phyloP scores from a whole-genome alignment of 2,797 vertebrate genomes.

The Anguilla megastoma region DNA sequence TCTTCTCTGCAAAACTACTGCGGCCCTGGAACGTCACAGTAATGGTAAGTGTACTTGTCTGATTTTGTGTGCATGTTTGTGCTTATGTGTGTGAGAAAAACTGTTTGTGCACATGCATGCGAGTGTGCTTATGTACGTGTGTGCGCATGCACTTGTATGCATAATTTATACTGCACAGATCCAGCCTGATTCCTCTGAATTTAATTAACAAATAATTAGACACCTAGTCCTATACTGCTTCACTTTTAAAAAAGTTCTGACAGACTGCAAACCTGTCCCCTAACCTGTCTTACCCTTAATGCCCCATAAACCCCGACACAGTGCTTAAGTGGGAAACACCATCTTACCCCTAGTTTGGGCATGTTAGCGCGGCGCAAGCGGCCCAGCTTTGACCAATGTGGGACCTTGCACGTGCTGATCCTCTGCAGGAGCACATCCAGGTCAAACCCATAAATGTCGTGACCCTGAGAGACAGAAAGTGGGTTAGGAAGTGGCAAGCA shows the following conservation, averaged over 20 bases:
- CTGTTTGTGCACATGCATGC: neutral
- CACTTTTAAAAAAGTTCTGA: neutral
- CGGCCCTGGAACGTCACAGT: conserved; percentile 77
- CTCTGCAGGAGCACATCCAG: conserved; percentile 94
- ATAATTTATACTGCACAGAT: neutral
- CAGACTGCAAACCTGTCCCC: neutral
- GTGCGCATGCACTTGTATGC: neutral
- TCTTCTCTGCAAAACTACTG: conserved; percentile 90
- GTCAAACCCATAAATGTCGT: conserved; percentile 97
- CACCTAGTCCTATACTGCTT: neutral
- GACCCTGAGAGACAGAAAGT: conserved; percentile 61
- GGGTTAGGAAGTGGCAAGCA: neutral
- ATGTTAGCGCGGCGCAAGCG: conserved; percentile 88
- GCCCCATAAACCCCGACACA: neutral
- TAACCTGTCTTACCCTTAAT: neutral
- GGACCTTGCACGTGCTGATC: conserved; percentile 89
- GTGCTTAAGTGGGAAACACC: neutral
- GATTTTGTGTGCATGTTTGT: neutral
- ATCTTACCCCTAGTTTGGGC: conserved; percentile 93
- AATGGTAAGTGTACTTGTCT: neutral
- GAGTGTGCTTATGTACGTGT: neutral
- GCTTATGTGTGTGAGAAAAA: neutral
- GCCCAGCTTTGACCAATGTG: conserved; percentile 97
- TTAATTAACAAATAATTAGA: neutral
- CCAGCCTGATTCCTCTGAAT: neutral